phyloP scores from a whole-genome alignment of 2,113 vertebrate species.

The Chaetodon trifascialis region DNA sequence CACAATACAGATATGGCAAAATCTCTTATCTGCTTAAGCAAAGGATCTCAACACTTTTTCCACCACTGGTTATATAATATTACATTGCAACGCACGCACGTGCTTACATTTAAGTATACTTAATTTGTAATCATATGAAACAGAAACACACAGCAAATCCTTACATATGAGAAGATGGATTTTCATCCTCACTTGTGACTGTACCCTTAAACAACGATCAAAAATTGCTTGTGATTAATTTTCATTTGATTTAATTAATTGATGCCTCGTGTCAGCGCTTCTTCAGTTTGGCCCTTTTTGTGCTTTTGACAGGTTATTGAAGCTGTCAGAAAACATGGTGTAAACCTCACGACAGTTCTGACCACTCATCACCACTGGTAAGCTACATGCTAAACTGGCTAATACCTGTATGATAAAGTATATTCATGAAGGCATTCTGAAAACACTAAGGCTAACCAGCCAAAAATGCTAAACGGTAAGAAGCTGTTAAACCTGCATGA shows the following conservation, averaged over 20 bases:
- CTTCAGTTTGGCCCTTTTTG: neutral
- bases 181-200: too few relatives aligned
- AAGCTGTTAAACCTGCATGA: neutral
- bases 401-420: neutral
- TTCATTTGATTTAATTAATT: neutral
- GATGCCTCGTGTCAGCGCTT: neutral
- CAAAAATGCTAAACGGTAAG: neutral
- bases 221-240: too few relatives aligned
- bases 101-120: too few relatives aligned
- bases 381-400: constrained; percentile 13
- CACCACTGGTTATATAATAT: too few relatives aligned
- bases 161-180: too few relatives aligned
- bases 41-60: too few relatives aligned
- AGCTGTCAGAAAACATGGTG: constrained; percentile 89
- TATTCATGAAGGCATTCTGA: neutral
- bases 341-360: constrained; percentile 93
- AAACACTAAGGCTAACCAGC: neutral
- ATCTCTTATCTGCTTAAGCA: too few relatives aligned
- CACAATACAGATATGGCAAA: too few relatives aligned
- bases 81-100: too few relatives aligned
- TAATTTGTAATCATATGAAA: too few relatives aligned
- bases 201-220: too few relatives aligned
- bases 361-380: constrained; percentile 99
- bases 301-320: constrained; percentile 89
- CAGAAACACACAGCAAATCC: neutral